Conservation (phyloP, 2,113 vertebrate genomes). For the Corvus moneduloides region DNA sequence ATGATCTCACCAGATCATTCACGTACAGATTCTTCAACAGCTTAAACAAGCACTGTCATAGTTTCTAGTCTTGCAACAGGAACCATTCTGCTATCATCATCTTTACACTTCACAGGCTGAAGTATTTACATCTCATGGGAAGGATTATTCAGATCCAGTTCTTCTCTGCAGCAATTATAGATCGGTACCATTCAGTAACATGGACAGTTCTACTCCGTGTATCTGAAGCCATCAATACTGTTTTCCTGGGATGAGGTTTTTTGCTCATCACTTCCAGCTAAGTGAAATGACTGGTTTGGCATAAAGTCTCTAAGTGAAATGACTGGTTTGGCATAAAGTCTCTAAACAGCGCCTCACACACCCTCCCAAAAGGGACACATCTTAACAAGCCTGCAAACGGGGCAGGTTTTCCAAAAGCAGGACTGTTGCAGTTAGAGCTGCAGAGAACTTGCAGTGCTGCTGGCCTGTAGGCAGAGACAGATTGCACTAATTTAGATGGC, state of each 20-base stretch:
- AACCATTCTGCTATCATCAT: background rate
- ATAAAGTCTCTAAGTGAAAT: background rate
- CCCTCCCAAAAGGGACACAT: background rate
- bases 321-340: background rate
- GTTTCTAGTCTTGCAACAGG: background rate
- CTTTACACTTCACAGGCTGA: background rate
- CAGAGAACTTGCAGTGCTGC: background rate
- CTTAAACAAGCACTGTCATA: background rate
- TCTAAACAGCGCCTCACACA: background rate
- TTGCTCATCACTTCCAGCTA: background rate
- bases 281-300: background rate
- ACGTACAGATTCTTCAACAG: background rate
- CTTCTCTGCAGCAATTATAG: background rate
- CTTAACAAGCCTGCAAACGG: background rate
- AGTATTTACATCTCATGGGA: background rate
- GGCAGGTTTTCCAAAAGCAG: background rate
- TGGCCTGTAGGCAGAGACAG: background rate
- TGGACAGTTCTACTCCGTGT: background rate
- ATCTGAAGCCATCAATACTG: background rate
- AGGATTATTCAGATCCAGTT: background rate
- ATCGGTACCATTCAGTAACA: background rate
- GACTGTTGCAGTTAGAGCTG: background rate
- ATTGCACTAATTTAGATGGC: background rate
- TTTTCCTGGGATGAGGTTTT: background rate
- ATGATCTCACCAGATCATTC: background rate